A percentile compares a stretch with the other conserved stretches of the same genome.
phyloP scores from a whole-genome alignment of 37 sponge, comb jelly and placozoan species.

The Cladorhizidae sp. region DNA sequence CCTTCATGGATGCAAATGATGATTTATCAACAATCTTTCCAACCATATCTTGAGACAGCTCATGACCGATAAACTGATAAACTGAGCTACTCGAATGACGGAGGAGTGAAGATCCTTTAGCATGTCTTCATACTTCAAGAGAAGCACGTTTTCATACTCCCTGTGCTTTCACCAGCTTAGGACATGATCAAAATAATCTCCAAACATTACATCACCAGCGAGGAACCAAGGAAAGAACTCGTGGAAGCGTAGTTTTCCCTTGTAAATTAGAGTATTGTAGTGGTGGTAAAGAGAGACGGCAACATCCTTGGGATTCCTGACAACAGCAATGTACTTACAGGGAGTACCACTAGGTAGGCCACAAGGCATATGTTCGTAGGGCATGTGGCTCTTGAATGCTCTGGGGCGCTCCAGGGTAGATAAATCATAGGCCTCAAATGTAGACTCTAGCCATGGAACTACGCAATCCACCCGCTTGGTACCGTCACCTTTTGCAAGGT shows the following conservation, averaged over 20 bases:
- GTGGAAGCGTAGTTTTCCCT: background rate
- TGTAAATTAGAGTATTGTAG: background rate
- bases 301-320: constrained; percentile 73
- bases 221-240: too few relatives aligned
- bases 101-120: constrained; percentile 27
- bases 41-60: constrained; percentile 24
- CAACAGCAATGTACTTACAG: constrained; percentile 70
- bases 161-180: constrained; percentile 52
- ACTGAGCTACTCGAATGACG: constrained; percentile 16
- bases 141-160: constrained; percentile 46
- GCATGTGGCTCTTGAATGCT: constrained; percentile 61
- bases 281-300: constrained; percentile 49
- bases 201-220: constrained; percentile 28
- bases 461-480: background rate
- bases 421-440: too few relatives aligned
- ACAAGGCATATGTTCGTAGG: constrained; percentile 54
- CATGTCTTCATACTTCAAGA: constrained; percentile 73
- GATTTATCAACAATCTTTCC: constrained; percentile 18
- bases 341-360: constrained; percentile 40
- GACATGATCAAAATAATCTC: constrained; percentile 61
- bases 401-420: constrained; percentile 39
- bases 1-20: constrained; percentile 52
- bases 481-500: background rate
- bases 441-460: constrained; percentile 19
- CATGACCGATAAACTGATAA: constrained; percentile 35